Base-by-base conservation (phyloP, 2,888 invertebrate genomes). In the Neoascia interrupta region DNA sequence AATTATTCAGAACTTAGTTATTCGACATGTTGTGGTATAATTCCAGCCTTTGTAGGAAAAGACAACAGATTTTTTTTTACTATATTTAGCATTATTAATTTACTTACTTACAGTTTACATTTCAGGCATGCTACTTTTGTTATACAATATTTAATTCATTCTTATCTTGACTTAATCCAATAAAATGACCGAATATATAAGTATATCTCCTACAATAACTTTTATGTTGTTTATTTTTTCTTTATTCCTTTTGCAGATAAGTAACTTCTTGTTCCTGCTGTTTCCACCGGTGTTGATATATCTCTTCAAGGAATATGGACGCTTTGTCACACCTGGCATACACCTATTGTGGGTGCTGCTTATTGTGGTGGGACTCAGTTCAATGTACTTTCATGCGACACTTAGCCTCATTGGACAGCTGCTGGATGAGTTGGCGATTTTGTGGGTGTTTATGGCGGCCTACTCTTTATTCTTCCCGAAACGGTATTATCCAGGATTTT, bases 331-430 rank as follows among this genome's bases (percentile, higher is more conserved):
- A 84, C 93, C 92, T 21, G 94, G 92, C 13, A 94, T 96, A 81
- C 94, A 95, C 87, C 85, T 95, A n/a, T 90, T 96, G 36, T 96
- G 95, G 95, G 90, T 92, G n/a, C 87, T 95, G 53, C 87, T 95
- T 63, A 93, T 95, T 90, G 90, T 95, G 34, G 94, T 96, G 53
- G 95, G 95, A 4, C 85, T 94, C 1, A 93, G 94, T 83, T 95
- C 95, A 26, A 95, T 94, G 76, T 96, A 96, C 86, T 96, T 96
- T 85, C 96, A 96, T 89, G 95, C 95, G 4, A 96, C 95, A 1
- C 89, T 96, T 26, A 95, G 95, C 84, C 90, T 95, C 83, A 92
- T 95, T 82, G 94, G 95, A 19, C 95, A 96, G 88, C 88, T 96
- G 26, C 87, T 96, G 66, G 95, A 96, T 88, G 95, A 96, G 86